Evolutionary conservation across 2,113 vertebrate genomes (phyloP).

Genomic region (Stigmatopora nigra): DNA sequence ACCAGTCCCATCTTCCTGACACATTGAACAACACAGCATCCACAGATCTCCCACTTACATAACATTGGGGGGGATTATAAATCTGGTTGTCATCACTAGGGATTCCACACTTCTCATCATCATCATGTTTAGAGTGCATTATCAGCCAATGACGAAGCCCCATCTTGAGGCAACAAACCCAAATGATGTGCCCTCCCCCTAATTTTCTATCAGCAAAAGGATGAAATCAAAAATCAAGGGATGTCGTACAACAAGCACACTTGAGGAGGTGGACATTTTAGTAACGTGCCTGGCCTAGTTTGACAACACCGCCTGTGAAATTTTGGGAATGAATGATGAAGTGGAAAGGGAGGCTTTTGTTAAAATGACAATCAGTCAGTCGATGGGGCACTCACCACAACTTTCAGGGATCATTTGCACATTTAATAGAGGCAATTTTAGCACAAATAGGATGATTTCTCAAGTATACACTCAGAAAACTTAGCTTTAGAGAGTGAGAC

Average conservation of each 20-base stretch:
- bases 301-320: conserved; percentile 45
- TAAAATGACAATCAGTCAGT: conserved; percentile 47
- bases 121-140: conserved; percentile 84
- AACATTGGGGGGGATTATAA: conserved; percentile 51
- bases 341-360: conserved; percentile 61
- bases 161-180: conserved; percentile 91
- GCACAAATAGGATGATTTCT: neutral
- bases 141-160: conserved; percentile 82
- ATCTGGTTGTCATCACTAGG: conserved; percentile 67
- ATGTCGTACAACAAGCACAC: conserved; percentile 84
- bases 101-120: conserved; percentile 80
- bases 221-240: conserved; percentile 98
- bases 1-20: conserved; percentile 43
- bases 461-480: no score
- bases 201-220: conserved; percentile 97
- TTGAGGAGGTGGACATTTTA: conserved; percentile 77
- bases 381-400: conserved; percentile 44
- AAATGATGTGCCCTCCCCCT: conserved; percentile 76
- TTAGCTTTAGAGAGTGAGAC: no score
- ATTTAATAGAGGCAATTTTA: conserved; percentile 22
- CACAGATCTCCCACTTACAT: conserved; percentile 53
- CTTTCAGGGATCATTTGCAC: conserved; percentile 27
- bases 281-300: conserved; percentile 20
- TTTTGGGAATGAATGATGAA: conserved; percentile 82
- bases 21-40: conserved; percentile 28